Evolutionary conservation across 2,113 vertebrate species (phyloP).

Genomic region (Hippocampus guttulatus): DNA sequence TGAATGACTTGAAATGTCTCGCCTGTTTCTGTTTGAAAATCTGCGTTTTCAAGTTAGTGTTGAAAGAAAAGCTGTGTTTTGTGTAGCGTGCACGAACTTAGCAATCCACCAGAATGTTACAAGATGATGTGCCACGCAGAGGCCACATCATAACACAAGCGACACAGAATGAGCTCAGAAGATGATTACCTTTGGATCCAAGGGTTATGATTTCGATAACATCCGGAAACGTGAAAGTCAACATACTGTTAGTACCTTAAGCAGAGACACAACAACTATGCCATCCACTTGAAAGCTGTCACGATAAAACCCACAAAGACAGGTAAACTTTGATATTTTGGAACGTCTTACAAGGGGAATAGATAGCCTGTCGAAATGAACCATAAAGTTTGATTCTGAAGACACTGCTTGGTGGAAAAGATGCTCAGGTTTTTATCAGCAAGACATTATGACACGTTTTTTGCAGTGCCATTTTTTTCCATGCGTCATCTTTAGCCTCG

Average conservation of each 20-base stretch:
- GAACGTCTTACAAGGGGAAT: neutral
- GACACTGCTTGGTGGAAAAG: neutral
- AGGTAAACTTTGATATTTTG: neutral
- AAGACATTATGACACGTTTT: neutral
- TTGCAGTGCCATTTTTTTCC: conserved; percentile 15
- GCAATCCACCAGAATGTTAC: neutral
- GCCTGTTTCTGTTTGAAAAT: no score
- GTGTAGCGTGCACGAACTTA: neutral
- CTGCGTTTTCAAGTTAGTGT: neutral
- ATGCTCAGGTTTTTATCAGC: neutral
- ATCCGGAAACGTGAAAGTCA: neutral
- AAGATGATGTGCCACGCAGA: neutral
- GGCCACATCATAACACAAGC: neutral
- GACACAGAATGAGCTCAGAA: neutral
- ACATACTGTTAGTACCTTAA: neutral
- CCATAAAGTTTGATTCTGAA: neutral
- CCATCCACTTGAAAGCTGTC: neutral
- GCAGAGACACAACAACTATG: neutral
- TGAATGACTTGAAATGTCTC: no score
- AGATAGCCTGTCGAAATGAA: neutral
- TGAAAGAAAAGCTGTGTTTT: neutral
- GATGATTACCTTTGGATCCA: neutral
- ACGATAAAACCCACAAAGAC: neutral
- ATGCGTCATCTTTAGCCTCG: conserved; percentile 18
- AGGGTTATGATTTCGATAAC: neutral